Conservation (phyloP, 1,140 invertebrate genomes). For the Ceratina calcarata region DNA sequence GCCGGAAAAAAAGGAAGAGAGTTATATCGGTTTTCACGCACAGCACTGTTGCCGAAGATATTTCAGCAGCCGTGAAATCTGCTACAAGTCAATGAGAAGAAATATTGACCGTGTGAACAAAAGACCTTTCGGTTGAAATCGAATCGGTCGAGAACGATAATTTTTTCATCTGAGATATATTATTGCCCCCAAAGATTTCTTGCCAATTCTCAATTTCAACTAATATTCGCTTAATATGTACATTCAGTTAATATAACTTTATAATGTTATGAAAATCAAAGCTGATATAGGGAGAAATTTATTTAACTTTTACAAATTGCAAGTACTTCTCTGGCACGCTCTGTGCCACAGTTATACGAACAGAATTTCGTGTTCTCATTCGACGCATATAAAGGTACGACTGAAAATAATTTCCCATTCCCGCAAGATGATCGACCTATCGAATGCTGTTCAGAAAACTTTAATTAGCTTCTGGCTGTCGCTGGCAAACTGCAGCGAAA, state of each 20-base stretch:
- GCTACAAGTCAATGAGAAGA: neutral
- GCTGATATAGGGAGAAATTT: neutral
- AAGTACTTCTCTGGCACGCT: neutral
- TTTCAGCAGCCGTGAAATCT: neutral
- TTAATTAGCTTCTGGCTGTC: slow-evolving; percentile 71
- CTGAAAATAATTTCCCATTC: slow-evolving; percentile 36
- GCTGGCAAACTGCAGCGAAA: slow-evolving; percentile 68
- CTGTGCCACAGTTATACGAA: neutral
- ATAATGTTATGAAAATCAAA: neutral
- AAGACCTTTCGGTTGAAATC: neutral
- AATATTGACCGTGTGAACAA: neutral
- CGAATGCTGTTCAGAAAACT: slow-evolving; percentile 67
- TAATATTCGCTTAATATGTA: too few species aligned
- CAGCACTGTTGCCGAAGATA: neutral
- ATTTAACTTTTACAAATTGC: neutral
- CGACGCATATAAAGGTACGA: neutral
- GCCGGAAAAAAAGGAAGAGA: neutral
- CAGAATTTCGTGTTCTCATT: neutral
- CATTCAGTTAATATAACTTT: neutral
- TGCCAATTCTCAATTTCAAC: too few species aligned
- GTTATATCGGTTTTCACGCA: neutral
- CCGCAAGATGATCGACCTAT: slow-evolving; percentile 17
- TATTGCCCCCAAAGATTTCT: too few species aligned
- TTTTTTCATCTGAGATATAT: too few species aligned
- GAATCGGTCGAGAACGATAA: neutral